Evolutionary conservation across 2,797 vertebrate genomes (phyloP), one percentile per base, ranked within the genome.

Genomic region (Lycodopsis pacificus): DNA sequence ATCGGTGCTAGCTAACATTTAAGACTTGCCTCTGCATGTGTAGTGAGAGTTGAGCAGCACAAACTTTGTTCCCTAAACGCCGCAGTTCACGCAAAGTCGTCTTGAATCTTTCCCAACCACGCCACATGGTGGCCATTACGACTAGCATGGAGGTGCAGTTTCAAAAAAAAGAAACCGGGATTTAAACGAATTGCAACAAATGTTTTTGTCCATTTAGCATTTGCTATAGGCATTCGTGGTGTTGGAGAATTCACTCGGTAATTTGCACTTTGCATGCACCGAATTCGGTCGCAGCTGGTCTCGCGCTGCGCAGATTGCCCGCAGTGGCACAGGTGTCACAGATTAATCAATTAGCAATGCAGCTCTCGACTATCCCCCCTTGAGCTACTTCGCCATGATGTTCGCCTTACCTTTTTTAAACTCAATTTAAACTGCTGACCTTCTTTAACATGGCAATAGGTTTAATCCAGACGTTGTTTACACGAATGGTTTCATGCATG

Each of bases 241-340:
- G 0, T n/a, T 2, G 1, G 17, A 44, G 17, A 11, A 19, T 27
- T 49, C 9, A 6, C 4, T 20, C 22, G 0, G 3, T 76, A 5
- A 36, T 51, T 72, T 19, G 3, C 8, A 4, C n/a, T 12, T 69
- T 11, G 4, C n/a, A 22, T 34, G 22, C 15, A 20, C 12, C 4
- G 30, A 9, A 27, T 49, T 36, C 9, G 3, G 27, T 5, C 27
- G 63, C 64, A 51, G 42, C 66, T 4, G 13, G 7, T 40, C 5
- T 11, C 0, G 49, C 0, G 49, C 5, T 25, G 76, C 17, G 57
- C 62, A 25, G 17, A 14, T 25, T 57, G 15, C 5, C 49, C 6
- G 65, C 79, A 34, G 77, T 5, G 19, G 62, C 83, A 19, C 88
- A 85, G 85, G 81, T 90, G 89, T 42, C 3, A 0, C 56, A 13